phyloP scores from a whole-genome alignment of 2,797 vertebrate genomes.

The Synaphobranchus kaupii region DNA sequence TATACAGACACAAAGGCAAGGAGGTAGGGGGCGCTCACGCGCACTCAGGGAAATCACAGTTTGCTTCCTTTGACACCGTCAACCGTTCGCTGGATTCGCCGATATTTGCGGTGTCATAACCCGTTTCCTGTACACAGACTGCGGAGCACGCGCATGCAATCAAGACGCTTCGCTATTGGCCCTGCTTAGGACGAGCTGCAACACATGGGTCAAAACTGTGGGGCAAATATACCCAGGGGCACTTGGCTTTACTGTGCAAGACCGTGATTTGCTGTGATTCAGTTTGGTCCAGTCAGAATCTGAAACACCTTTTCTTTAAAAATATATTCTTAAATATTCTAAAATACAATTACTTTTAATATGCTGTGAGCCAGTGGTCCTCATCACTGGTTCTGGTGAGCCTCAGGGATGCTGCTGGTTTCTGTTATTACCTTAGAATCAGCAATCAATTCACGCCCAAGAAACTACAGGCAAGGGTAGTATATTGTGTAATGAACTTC shows the following conservation, averaged over 20 bases:
- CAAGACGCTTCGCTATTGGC: constrained; percentile 30
- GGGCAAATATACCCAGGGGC: constrained; percentile 28
- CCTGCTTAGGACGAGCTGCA: constrained; percentile 21
- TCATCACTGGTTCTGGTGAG: neutral
- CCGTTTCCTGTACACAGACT: constrained; percentile 33
- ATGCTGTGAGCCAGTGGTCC: neutral
- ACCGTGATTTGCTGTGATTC: constrained; percentile 22
- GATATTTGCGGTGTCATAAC: constrained; percentile 36
- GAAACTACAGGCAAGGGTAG: too few relatives aligned
- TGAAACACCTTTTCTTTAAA: constrained; percentile 37
- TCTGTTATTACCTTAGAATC: neutral
- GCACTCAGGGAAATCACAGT: constrained; percentile 27
- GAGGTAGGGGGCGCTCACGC: neutral
- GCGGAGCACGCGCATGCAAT: neutral
- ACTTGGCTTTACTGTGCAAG: neutral
- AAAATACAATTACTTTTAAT: neutral
- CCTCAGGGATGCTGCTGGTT: neutral
- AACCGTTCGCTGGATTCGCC: constrained; percentile 19
- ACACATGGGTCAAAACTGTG: constrained; percentile 43
- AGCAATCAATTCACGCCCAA: neutral
- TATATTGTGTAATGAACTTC: neutral
- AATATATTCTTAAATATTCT: constrained; percentile 3
- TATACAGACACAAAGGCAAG: constrained; percentile 46
- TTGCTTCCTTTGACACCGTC: constrained; percentile 37
- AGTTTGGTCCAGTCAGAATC: constrained; percentile 45